Conservation (phyloP, 2,113 vertebrate species). For the Gambusia affinis region DNA sequence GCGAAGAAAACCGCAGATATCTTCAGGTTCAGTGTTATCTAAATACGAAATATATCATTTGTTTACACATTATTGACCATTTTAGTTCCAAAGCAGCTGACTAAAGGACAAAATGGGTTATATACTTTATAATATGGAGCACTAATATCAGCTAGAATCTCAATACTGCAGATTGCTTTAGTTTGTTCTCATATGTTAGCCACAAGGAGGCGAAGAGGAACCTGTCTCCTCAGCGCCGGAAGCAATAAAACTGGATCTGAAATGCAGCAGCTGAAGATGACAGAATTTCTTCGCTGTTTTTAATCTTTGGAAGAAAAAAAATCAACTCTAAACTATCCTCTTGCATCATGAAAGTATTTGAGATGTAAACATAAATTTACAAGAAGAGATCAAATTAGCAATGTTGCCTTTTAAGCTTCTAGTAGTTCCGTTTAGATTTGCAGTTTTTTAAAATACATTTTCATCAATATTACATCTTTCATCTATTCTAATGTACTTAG, state of each 20-base stretch:
- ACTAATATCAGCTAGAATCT: neutral
- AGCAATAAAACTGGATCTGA: conserved; percentile 9
- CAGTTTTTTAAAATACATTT: neutral
- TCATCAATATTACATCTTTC: neutral
- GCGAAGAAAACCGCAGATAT: too few species aligned
- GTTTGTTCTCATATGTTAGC: conserved; percentile 3
- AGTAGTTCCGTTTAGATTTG: neutral
- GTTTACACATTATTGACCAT: too few species aligned
- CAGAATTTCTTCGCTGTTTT: neutral
- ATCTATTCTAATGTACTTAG: neutral
- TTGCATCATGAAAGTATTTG: neutral
- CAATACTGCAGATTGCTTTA: neutral
- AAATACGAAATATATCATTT: too few species aligned
- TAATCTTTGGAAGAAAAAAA: too few species aligned
- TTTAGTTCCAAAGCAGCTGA: too few species aligned
- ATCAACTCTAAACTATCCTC: neutral
- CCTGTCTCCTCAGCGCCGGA: conserved; percentile 7
- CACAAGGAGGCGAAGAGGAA: neutral
- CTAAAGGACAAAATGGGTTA: neutral
- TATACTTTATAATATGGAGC: neutral
- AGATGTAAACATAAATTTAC: neutral
- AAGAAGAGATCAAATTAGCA: neutral
- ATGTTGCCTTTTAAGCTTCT: neutral
- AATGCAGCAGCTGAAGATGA: conserved; percentile 8
- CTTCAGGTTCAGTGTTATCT: too few species aligned